Base-by-base conservation (phyloP, 2,888 invertebrate genomes). In the Yponomeuta evonymella region DNA sequence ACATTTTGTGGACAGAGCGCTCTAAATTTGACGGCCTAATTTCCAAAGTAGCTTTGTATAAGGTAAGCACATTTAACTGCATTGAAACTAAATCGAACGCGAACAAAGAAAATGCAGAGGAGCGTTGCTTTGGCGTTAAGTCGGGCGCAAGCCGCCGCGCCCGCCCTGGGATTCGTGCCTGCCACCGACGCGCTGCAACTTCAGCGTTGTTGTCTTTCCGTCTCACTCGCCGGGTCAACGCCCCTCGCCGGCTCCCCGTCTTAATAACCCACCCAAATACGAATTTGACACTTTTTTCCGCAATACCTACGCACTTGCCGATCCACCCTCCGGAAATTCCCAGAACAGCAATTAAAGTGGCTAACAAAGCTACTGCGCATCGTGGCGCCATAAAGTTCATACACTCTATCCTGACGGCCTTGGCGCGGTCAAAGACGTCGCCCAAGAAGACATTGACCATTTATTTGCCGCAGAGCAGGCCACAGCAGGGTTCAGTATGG, bases 181-280 rank as follows among this genome's bases (percentile, higher is more conserved):
- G 12, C 12, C 48, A 51, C n/a, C 29, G 70, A 73, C 83, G 88
- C 84, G 83, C 90, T 83, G 43, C 73, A 91, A 91, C 90, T 91
- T 91, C 91, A 90, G 82, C 76, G 82, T 90, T 92, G 90, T 92
- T 92, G 90, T 92, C 87, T 83, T 78, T 90, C 91, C 76, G 82
- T 91, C 92, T 88, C 90, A 79, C 80, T 84, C 91, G 87, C 75
- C 81, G 77, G 92, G 90, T 91, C 92, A 90, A 88, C 85, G 91
- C 83, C 90, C 73, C 64, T 48, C 81, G 79, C 81, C 84, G 79
- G 80, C 85, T 89, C 88, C 88, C 85, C 85, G 85, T 86, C 87
- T 87, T 87, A 88, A 88, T 89, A 90, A 88, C 87, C 87, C 89
- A 82, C 83, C 78, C 80, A 82, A 82, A 81, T 70, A 72, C 71